Evolutionary conservation across 2,113 vertebrate species (phyloP).

Genomic region (Grammomys dolichurus): DNA sequence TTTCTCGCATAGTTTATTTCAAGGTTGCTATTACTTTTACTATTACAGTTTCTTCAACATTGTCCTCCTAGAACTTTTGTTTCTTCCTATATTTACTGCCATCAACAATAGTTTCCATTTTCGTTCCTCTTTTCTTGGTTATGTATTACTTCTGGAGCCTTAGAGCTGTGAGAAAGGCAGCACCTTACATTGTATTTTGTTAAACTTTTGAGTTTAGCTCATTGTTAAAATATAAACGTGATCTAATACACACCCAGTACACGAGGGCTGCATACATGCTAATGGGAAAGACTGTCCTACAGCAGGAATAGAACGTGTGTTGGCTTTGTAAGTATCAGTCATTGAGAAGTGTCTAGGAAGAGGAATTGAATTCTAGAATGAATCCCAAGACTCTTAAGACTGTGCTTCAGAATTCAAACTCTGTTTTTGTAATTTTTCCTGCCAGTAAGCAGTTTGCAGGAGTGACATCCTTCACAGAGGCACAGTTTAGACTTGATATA

Average conservation of each 20-base stretch:
- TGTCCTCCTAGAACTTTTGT: neutral
- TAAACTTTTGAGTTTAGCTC: neutral
- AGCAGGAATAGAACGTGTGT: neutral
- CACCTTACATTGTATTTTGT: neutral
- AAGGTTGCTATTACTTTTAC: neutral
- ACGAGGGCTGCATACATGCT: fast-evolving
- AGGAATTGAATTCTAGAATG: neutral
- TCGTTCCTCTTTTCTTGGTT: neutral
- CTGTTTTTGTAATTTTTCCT: conserved; percentile 20
- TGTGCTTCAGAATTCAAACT: conserved; percentile 4
- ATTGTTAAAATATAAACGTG: neutral
- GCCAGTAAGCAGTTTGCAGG: neutral
- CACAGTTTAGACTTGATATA: neutral
- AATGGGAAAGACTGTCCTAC: neutral
- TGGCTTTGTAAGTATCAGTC: neutral
- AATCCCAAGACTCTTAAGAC: conserved; percentile 27
- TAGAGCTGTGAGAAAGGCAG: neutral
- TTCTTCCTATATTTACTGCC: neutral
- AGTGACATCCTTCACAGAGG: neutral
- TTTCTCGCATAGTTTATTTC: neutral
- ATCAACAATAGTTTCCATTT: neutral
- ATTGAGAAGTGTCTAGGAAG: neutral
- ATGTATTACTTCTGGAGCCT: neutral
- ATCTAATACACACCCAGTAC: neutral
- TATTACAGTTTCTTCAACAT: neutral